phyloP scores from a whole-genome alignment of 1,140 invertebrate species.

The Eurosta solidaginis region DNA sequence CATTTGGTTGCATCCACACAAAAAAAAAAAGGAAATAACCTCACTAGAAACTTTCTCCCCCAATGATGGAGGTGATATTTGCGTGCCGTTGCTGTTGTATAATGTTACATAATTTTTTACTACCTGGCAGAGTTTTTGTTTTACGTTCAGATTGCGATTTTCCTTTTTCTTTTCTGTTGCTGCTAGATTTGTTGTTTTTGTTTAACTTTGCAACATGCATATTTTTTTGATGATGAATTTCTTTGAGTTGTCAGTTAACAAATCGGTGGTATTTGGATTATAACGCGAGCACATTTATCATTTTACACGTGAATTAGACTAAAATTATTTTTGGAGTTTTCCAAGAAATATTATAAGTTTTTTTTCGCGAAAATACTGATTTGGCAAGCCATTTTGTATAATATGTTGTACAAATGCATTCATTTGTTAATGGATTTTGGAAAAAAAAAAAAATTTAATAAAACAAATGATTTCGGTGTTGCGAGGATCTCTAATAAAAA shows the following conservation, averaged over 20 bases:
- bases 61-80: too few relatives aligned
- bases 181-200: neutral
- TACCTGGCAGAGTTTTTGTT: slow-evolving; percentile 11
- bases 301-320: neutral
- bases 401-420: too few relatives aligned
- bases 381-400: too few relatives aligned
- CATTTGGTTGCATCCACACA: slow-evolving; percentile 11
- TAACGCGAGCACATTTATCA: neutral
- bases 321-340: neutral
- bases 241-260: slow-evolving; percentile 9
- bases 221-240: slow-evolving; percentile 28
- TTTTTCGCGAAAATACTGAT: too few relatives aligned
- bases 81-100: neutral
- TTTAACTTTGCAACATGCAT: neutral
- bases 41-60: too few relatives aligned
- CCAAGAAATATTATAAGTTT: neutral
- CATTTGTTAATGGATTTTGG: too few relatives aligned
- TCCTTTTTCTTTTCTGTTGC: neutral
- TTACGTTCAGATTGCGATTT: neutral
- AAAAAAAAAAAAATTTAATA: too few relatives aligned
- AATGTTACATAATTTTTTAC: slow-evolving; percentile 25
- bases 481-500: too few relatives aligned
- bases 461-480: too few relatives aligned
- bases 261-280: slow-evolving; percentile 9
- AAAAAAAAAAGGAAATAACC: too few relatives aligned